A percentile compares a stretch with the other conserved stretches of the same genome.
phyloP scores from a whole-genome alignment of 2,888 invertebrate species.

The Rhagonycha fulva region DNA sequence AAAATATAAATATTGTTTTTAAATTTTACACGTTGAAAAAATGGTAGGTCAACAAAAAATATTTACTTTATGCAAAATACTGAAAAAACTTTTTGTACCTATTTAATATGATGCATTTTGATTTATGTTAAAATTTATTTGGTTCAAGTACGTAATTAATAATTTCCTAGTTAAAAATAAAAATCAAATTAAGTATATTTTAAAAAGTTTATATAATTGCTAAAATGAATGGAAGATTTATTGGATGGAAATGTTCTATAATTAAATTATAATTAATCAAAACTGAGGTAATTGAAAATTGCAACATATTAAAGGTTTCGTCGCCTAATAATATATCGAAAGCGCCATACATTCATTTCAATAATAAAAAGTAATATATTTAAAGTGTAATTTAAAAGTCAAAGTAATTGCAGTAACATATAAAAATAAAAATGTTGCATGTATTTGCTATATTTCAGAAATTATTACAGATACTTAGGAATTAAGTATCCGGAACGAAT shows the following conservation, averaged over 20 bases:
- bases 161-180: not conserved
- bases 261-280: not conserved
- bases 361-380: not conserved
- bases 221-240: not conserved
- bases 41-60: too few relatives aligned
- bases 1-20: too few relatives aligned
- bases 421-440: not conserved
- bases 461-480: not conserved
- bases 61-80: too few relatives aligned
- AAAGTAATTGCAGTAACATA: not conserved
- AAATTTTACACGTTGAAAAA: too few relatives aligned
- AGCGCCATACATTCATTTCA: not conserved
- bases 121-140: not conserved
- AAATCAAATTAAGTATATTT: not conserved
- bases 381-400: not conserved
- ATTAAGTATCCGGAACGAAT: not conserved
- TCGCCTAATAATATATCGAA: not conserved
- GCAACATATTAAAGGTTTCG: not conserved
- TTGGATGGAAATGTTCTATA: not conserved
- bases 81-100: too few relatives aligned
- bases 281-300: not conserved
- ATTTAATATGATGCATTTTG: too few relatives aligned
- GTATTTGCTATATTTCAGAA: not conserved
- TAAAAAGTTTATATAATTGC: not conserved
- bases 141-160: not conserved